Evolutionary conservation across 2,888 invertebrate genomes (phyloP), one percentile per base, ranked within the genome.

Genomic region (Cistogaster globosa): DNA sequence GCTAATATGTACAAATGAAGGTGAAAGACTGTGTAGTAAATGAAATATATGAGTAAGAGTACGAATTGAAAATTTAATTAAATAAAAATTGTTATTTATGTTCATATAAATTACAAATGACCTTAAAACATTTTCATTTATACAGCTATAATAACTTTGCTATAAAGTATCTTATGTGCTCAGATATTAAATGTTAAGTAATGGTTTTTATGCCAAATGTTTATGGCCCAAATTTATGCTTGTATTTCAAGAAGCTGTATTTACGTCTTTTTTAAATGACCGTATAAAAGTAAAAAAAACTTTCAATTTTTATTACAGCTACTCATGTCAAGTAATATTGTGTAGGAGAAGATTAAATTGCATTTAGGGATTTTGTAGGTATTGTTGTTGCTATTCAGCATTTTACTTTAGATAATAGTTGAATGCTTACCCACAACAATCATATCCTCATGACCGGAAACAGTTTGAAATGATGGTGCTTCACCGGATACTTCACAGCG

Each of bases 401-500:
- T 67, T 67, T 74, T 32, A 32, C 51, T 65, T 22, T 62, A 79
- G 86, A 86, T 84, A 87, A 86, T 86, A 22, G 68, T 86, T 77
- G 84, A 48, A 58, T 71, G 92, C 95, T 94, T 93, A 96, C 96
- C 96, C 83, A 96, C 95, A 89, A 96, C 95, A 88, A 94, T 93
- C 95, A 96, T 96, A 90, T 96, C 95, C 67, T 95, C 94, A 91
- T 95, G 95, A 90, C 95, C 95, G 60, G 95, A 95, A 84, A 96
- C 96, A 22, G 96, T 96, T 89, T 95, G 95, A 92, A 96, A 96
- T 83, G 96, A 95, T 42, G 96, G 96, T 85, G 96, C 94, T 91
- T 96, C 96, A 45, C 95, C 96, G 53, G 96, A 96, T 86, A 96
- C 96, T 92, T 96, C 96, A 91, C 96, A 96, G 87, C 96, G 94